Evolutionary conservation across 2,797 vertebrate genomes (phyloP).

Genomic region (Aldrovandia affinis): DNA sequence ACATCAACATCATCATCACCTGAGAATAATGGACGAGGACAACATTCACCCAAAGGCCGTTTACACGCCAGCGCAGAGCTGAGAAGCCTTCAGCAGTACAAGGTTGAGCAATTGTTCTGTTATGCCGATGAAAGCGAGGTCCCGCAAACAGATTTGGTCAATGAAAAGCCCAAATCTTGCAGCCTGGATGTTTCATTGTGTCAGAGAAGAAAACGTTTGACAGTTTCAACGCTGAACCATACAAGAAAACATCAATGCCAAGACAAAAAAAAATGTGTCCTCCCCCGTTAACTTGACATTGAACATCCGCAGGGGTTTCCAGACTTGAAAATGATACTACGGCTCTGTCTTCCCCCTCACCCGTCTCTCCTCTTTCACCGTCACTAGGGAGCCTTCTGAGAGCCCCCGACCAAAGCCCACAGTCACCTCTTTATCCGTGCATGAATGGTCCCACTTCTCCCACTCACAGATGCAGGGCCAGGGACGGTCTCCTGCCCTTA

Average conservation of each 20-base stretch:
- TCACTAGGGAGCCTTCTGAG: neutral
- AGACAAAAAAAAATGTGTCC: neutral
- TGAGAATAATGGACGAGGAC: neutral
- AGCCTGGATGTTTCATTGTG: neutral
- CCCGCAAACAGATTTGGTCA: neutral
- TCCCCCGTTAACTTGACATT: neutral
- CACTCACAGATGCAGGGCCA: neutral
- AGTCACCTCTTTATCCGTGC: slow-evolving; percentile 5
- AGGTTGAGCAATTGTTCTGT: neutral
- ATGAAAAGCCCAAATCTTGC: neutral
- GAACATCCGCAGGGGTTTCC: slow-evolving; percentile 3
- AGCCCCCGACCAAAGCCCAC: neutral
- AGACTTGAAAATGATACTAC: neutral
- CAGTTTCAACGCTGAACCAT: neutral
- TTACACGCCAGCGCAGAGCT: neutral
- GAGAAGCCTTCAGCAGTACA: neutral
- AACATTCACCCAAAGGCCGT: neutral
- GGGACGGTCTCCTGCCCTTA: neutral
- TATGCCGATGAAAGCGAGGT: neutral
- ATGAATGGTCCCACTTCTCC: slow-evolving; percentile 2
- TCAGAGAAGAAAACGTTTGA: neutral
- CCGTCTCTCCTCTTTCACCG: neutral
- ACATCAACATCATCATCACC: neutral
- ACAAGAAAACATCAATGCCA: neutral
- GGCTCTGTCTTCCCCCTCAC: neutral